Conservation (phyloP, 1,140 invertebrate species). For the Dinothrombium tinctorium region DNA sequence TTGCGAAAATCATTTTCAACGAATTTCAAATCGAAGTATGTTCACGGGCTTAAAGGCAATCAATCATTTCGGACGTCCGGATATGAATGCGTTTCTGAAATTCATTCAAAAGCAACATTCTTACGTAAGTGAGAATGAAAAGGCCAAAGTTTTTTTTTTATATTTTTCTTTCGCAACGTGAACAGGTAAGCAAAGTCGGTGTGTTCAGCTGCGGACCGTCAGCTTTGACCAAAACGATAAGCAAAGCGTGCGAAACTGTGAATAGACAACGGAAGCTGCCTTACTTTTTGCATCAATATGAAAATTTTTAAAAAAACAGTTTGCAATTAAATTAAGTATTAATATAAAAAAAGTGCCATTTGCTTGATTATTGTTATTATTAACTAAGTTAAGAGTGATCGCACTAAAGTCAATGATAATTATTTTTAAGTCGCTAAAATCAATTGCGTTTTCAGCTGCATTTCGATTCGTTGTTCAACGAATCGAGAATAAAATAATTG, state of each 20-base stretch:
- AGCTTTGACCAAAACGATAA: constrained; percentile 84
- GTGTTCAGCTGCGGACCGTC: constrained; percentile 89
- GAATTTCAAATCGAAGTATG: constrained; percentile 78
- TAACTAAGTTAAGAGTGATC: too few relatives aligned
- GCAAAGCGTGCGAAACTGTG: constrained; percentile 80
- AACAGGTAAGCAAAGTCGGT: constrained; percentile 81
- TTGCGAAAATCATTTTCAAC: constrained; percentile 98
- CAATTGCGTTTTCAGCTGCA: too few relatives aligned
- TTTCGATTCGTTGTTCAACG: too few relatives aligned
- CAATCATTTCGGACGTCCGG: constrained; percentile 92
- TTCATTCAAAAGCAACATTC: constrained; percentile 94
- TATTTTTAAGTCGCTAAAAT: too few relatives aligned
- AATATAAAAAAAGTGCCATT: too few relatives aligned
- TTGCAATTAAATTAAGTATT: too few relatives aligned
- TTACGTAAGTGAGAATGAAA: constrained; percentile 44
- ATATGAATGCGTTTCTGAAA: constrained; percentile 89
- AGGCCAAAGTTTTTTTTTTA: not conserved
- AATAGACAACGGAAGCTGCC: constrained; percentile 73
- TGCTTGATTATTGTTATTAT: too few relatives aligned
- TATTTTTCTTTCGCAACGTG: constrained; percentile 9
- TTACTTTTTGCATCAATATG: constrained; percentile 92
- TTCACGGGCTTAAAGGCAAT: constrained; percentile 92
- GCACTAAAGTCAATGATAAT: too few relatives aligned
- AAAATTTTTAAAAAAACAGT: constrained; percentile 91
- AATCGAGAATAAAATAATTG: too few relatives aligned